Evolutionary conservation across 2,113 vertebrate genomes (phyloP), one percentile per base, ranked within the genome.

Genomic region (Eurypyga helias): DNA sequence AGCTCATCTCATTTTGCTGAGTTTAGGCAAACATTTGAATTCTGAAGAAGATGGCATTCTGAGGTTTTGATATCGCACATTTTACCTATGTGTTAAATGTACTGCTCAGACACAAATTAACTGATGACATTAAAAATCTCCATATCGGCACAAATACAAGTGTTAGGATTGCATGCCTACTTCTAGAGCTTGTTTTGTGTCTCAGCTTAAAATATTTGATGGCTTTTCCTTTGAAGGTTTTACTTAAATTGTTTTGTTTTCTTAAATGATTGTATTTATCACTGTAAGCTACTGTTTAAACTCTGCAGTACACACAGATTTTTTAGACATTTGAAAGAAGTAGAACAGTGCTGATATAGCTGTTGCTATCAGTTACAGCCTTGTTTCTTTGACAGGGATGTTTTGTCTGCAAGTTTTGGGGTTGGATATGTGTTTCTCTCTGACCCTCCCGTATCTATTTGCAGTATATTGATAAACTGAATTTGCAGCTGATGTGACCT

Each of bases 51-150:
- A 33, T 28, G 34, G 15, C 17, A 25, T 14, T n/a, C n/a, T n/a
- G n/a, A n/a, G n/a, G 24, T 46, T 75, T 49, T 66, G 23, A 5
- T 55, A 45, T 20, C 0, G 1, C 0, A 0, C 19, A 6, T 82
- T 80, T 80, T 66, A 17, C 4, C 1, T 58, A n/a, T 17, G 16
- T 54, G 18, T 43, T n/a, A 57, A 78, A 81, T 46, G 17, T 9
- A 21, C 31, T 64, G 8, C 25, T 95, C 21, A 84, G 91, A 58
- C 7, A 20, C 15, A 49, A 65, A 69, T 55, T 33, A 57, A 29
- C 7, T 41, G 17, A 10, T 41, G 9, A 10, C 38, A 45, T 82
- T 17, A 84, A 91, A 82, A 82, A 23, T 55, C 41, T 12, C 41
- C 41, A 33, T 1, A 3, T 8, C 19, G 55, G 24, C 14, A 16